Evolutionary conservation across 2,797 vertebrate species (phyloP), one percentile per base, ranked within the genome.

Genomic region (Ctenopoma kingsleyae): DNA sequence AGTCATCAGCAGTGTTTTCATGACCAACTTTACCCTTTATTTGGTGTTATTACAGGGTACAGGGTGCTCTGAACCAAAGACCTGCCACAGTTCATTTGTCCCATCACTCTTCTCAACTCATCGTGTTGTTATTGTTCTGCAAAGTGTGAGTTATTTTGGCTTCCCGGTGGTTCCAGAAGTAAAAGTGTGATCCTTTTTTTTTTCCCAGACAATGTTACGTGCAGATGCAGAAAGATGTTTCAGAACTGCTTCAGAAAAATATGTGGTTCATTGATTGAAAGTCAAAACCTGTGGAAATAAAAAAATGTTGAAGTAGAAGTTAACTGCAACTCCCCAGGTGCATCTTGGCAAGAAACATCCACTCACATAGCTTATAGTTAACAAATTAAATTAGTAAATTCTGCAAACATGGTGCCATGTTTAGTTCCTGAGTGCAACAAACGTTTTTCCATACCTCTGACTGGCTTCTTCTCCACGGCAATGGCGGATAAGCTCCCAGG

Each of bases 61-160:
- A 65, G 44, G 53, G 70, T 66, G 55, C 61, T 85, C 54, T 67
- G 63, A 84, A 67, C 77, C 74, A 80, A 82, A 89, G 63, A 80
- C 65, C 65, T 35, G 68, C 58, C 50, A 25, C 3, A 38, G 30
- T 44, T 65, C 32, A 10, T 51, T 25, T 32, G 2, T 43, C n/a
- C 27, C n/a, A 43, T 7, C 25, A 32, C 4, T 38, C 35, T 4
- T 25, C 23, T 25, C 23, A 25, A 25, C 23, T 53, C 2, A 50
- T 44, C 3, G 5, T 17, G n/a, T 25, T 63, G 23, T 56, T 35
- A 7, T 23, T 41, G 10, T n/a, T 5, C 22, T n/a, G n/a, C 8
- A 6, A 2, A 22, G 49, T 49, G 32, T 17, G 19, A 27, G 17
- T 12, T 49, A 16, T 30, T 35, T 8, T 0, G 4, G 22, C 8